These are phyloP conservation scores for Epirrhoe tristata DNA, from an alignment of 2,888 invertebrate genomes.

Conservation along the genomic window DNA sequence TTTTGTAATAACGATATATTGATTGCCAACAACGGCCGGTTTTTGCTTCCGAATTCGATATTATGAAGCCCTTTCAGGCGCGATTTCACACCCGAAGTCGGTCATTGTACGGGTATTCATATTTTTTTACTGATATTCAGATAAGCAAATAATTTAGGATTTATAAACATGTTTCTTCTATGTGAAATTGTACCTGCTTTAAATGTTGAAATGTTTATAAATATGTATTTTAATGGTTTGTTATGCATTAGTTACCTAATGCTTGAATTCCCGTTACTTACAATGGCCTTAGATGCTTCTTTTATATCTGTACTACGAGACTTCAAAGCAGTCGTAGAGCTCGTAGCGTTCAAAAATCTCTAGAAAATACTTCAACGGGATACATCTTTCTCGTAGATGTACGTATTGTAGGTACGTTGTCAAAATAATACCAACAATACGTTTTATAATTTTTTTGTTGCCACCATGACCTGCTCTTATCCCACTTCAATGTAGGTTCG, in stretches of 20 bases:
- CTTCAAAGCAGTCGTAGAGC: constrained; percentile 2
- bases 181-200: constrained; percentile 15
- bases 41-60: constrained; percentile 56
- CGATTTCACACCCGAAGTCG: constrained; percentile 54
- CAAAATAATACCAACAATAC: not conserved
- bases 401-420: no score
- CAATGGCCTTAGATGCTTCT: no score
- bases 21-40: constrained; percentile 52
- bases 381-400: constrained; percentile 2
- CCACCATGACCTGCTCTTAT: no score
- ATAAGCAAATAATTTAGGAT: constrained; percentile 26
- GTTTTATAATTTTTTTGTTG: no score
- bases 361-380: constrained; percentile 21
- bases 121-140: constrained; percentile 31
- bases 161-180: constrained; percentile 24
- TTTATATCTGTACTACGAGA: not conserved
- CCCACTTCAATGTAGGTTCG: no score
- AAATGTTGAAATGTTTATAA: constrained; percentile 10
- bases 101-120: constrained; percentile 40
- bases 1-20: constrained; percentile 57
- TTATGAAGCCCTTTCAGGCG: constrained; percentile 57
- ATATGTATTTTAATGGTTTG: not conserved
- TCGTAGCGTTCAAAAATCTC: constrained; percentile 12
- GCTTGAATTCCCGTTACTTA: no score
- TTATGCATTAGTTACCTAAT: no score